Conservation (phyloP, 1,140 invertebrate species). For the Procambarus clarkii region DNA sequence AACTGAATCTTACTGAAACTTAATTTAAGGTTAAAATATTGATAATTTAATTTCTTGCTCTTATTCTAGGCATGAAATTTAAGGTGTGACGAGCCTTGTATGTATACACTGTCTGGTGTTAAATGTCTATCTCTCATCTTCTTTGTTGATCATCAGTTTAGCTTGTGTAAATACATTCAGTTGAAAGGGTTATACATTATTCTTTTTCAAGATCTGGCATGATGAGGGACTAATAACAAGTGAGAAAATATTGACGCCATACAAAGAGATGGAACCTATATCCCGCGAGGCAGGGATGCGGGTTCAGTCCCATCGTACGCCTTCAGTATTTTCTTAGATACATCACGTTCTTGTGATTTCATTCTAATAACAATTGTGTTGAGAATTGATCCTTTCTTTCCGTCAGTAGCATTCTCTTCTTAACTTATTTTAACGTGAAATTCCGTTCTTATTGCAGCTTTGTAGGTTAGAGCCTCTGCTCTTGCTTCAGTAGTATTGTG, state of each 20-base stretch:
- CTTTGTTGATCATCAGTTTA: neutral
- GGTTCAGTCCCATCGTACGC: too few relatives aligned
- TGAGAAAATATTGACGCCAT: too few relatives aligned
- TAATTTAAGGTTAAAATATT: neutral
- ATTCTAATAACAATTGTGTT: neutral
- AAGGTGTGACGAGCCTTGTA: neutral
- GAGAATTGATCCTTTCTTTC: neutral
- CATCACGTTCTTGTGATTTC: too few relatives aligned
- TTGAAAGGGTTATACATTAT: neutral
- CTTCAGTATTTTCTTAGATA: too few relatives aligned
- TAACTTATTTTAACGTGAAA: neutral
- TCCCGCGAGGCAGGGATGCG: too few relatives aligned
- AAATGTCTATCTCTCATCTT: neutral
- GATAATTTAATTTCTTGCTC: neutral
- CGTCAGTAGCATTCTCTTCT: neutral
- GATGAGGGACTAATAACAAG: neutral
- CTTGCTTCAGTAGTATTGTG: slow-evolving; percentile 9
- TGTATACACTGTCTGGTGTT: neutral
- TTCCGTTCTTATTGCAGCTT: slow-evolving; percentile 14
- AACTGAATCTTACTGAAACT: slow-evolving; percentile 1
- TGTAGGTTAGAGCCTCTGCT: slow-evolving; percentile 24
- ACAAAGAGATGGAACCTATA: too few relatives aligned
- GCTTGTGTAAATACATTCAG: neutral
- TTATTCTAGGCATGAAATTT: slow-evolving; percentile 4
- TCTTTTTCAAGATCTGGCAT: slow-evolving; percentile 1